These are phyloP conservation scores for Enteromius unitaeniatus DNA, from an alignment of 2,797 vertebrate species.

Conservation along the genomic window DNA sequence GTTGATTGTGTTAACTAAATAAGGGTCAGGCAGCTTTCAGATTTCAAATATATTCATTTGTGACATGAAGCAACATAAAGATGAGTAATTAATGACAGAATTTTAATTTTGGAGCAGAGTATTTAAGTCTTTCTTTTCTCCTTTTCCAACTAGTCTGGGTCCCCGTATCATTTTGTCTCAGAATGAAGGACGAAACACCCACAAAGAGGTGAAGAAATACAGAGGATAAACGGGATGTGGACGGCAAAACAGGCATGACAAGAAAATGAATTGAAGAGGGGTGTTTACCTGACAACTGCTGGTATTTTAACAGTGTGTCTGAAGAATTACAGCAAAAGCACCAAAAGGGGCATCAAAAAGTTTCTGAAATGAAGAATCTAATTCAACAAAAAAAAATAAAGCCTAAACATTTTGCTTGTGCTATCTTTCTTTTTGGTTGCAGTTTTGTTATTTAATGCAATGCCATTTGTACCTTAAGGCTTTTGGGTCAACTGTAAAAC, in stretches of 20 bases:
- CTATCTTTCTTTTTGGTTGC: neutral
- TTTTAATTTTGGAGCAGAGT: neutral
- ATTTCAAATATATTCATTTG: neutral
- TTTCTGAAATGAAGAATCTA: neutral
- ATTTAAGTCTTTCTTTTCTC: neutral
- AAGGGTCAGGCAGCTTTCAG: neutral
- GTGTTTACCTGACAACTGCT: neutral
- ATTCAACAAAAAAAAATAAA: neutral
- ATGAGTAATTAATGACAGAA: neutral
- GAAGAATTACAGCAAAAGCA: neutral
- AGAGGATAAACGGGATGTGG: neutral
- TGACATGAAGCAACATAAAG: neutral
- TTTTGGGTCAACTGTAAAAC: neutral
- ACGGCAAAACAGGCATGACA: neutral
- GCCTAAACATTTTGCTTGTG: neutral
- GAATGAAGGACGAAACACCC: neutral
- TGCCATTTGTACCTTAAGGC: neutral
- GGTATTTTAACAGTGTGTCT: neutral
- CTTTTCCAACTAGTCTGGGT: neutral
- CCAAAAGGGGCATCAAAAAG: neutral
- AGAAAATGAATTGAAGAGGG: neutral
- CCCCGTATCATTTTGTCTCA: neutral
- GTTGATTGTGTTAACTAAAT: neutral
- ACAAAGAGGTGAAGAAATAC: conserved; percentile 10
- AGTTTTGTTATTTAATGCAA: neutral